phyloP scores from a whole-genome alignment of 2,888 invertebrate species.

The Laothoe populi region DNA sequence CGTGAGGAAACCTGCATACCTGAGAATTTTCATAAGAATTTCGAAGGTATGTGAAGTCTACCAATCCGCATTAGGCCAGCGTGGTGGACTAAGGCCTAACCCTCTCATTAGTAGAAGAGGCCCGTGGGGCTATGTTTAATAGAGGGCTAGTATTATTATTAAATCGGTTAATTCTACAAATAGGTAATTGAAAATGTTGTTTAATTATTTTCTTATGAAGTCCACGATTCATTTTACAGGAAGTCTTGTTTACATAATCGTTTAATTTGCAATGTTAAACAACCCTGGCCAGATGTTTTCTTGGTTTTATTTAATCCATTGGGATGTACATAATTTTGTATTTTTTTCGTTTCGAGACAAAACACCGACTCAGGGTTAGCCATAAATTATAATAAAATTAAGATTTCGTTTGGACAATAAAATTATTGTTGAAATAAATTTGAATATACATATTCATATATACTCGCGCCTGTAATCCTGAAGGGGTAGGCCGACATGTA shows the following conservation, averaged over 20 bases:
- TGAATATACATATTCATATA: background rate
- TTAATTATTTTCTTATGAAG: constrained; percentile 21
- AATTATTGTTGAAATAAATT: background rate
- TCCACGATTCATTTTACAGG: constrained; percentile 38
- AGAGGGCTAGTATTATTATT: no score
- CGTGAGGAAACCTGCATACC: no score
- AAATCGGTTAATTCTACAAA: no score
- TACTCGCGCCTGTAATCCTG: no score
- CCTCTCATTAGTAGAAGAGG: no score
- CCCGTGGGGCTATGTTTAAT: no score
- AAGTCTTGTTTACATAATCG: constrained; percentile 80
- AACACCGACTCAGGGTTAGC: constrained; percentile 41
- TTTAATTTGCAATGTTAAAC: constrained; percentile 82
- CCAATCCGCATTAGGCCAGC: no score
- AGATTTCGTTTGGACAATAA: constrained; percentile 34
- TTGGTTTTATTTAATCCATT: constrained; percentile 64
- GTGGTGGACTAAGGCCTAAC: no score
- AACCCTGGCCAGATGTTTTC: constrained; percentile 65
- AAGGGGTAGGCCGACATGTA: no score
- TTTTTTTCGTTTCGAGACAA: constrained; percentile 45
- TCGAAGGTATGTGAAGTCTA: no score
- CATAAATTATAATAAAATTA: constrained; percentile 60
- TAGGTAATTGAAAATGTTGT: constrained; percentile 53
- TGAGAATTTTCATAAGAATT: no score
- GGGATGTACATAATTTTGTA: constrained; percentile 47